Base-by-base conservation (phyloP, 1,140 invertebrate species). In the Bombus superbus region DNA sequence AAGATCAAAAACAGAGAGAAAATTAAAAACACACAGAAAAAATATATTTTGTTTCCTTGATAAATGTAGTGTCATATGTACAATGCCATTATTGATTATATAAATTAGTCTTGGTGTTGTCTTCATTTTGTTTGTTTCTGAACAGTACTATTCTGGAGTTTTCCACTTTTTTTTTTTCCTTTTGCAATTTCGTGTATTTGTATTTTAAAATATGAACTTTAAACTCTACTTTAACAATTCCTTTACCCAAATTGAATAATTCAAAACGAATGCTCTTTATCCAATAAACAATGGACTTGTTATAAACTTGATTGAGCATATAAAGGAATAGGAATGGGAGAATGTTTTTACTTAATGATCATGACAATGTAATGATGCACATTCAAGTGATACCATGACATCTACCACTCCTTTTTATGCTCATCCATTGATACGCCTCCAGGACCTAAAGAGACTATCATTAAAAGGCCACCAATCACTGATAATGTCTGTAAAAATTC, bases 341-440 rank as follows among this genome's bases (percentile, higher is more conserved):
- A 89, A 77, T 81, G 72, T 64, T 81, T 81, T 88, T 81, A 53
- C 64, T 89, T 79, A 81, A 81, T 79, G 82, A 76, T 82, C 38
- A 44, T 83, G 83, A 89, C 35, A 88, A 91, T 69, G 83, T 83
- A 83, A 88, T 89, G 76, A 80, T 57, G 22, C 13, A n/a, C n/a
- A 66, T 81, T 64, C 53, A 62, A 9, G 3, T 62, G 40, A 83
- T 66, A 78, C 10, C 32, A 71, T 72, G 79, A 78, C 74, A 73
- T 90, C 95, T 97, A 99, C 99, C 99, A 99, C 94, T 98, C 98
- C 96, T 99, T 99, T 95, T 99, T 99, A 96, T 99, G 99, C 93
- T 99, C 99, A 95, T 99, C 99, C 98, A 99, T 99, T 75, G 99
- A 99, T 53, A 99, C 98, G 79, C 98, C 99, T 86, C 99, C 99